Evolutionary conservation across 2,797 vertebrate species (phyloP).

Genomic region (Sciurus vulgaris): DNA sequence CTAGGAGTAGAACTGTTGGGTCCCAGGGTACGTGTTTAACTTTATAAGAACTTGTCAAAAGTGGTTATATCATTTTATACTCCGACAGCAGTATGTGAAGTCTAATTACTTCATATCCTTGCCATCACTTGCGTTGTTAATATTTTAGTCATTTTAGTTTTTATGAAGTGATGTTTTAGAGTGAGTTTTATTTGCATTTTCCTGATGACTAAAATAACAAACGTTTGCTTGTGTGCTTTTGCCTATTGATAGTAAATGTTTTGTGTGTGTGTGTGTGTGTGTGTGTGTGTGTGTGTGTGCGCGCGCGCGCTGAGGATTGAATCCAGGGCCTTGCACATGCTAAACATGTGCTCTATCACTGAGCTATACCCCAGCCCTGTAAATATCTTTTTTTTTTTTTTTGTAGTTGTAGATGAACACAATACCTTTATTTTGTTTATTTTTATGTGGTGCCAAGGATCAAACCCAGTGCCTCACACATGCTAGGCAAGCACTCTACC

Average conservation of each 20-base stretch:
- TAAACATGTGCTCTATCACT: not conserved
- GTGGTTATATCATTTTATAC: too few species aligned
- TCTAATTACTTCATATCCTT: not conserved
- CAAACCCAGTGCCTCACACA: not conserved
- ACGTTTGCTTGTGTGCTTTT: not conserved
- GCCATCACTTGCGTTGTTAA: not conserved
- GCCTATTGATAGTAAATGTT: constrained; percentile 11
- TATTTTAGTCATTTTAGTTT: constrained; percentile 18
- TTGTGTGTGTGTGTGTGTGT: not conserved
- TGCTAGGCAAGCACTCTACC: not conserved
- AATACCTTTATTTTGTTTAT: too few species aligned
- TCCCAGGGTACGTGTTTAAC: too few species aligned
- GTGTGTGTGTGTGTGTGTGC: too few species aligned
- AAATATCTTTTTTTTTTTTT: not conserved
- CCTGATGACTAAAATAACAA: not conserved
- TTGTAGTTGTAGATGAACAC: too few species aligned
- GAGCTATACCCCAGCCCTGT: too few species aligned
- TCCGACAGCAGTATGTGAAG: not conserved
- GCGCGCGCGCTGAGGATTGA: not conserved
- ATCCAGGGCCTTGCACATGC: not conserved
- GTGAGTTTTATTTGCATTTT: constrained; percentile 15
- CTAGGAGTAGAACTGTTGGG: too few species aligned
- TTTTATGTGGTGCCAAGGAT: not conserved
- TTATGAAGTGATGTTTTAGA: not conserved
- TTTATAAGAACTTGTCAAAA: too few species aligned